These are phyloP conservation scores for Cyprinodon variegatus DNA, from an alignment of 2,113 vertebrate genomes.

Conservation along the genomic window DNA sequence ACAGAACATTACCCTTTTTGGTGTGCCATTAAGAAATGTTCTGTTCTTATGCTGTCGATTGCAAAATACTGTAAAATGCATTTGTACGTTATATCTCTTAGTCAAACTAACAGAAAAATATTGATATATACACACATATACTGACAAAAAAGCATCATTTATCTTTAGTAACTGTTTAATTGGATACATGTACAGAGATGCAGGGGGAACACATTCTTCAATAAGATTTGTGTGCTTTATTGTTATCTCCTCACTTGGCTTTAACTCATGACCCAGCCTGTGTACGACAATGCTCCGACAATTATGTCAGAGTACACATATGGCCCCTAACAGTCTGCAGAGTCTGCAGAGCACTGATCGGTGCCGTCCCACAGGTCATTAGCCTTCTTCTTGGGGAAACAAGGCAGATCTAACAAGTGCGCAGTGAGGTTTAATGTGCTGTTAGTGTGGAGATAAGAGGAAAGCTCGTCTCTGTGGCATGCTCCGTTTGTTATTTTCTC, in stretches of 20 bases:
- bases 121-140: neutral
- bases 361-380: conserved; percentile 64
- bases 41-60: rapidly evolving
- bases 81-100: neutral
- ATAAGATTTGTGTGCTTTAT: conserved; percentile 19
- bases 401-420: conserved; percentile 51
- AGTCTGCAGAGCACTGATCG: conserved; percentile 38
- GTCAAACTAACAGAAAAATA: neutral
- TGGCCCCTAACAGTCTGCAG: conserved; percentile 50
- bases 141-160: neutral
- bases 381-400: conserved; percentile 55
- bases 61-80: neutral
- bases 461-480: conserved; percentile 32
- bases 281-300: conserved; percentile 45
- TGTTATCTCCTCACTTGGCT: conserved; percentile 47
- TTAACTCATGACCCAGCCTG: conserved; percentile 30
- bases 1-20: neutral
- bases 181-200: neutral
- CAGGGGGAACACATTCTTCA: conserved; percentile 29
- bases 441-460: conserved; percentile 43
- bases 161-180: neutral
- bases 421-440: conserved; percentile 49
- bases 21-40: neutral
- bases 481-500: conserved; percentile 31
- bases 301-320: conserved; percentile 54